These are phyloP conservation scores for Fragum whitleyi DNA, from an alignment of 2,888 invertebrate species.

Conservation along the genomic window DNA sequence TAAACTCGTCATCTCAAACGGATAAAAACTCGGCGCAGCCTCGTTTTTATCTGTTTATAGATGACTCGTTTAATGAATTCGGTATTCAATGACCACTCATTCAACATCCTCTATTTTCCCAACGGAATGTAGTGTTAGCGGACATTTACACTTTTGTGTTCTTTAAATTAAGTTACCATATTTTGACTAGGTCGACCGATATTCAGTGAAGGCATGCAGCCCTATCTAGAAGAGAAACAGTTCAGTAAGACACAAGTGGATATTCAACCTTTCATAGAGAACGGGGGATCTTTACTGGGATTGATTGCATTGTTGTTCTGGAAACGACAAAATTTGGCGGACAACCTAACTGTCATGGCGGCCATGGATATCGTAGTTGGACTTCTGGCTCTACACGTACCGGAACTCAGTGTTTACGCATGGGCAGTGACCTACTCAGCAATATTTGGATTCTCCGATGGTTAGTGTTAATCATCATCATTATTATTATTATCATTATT, in stretches of 20 bases:
- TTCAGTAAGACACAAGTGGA: conserved; percentile 23
- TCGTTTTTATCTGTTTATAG: too few relatives aligned
- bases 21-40: too few relatives aligned
- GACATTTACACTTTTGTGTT: too few relatives aligned
- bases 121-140: too few relatives aligned
- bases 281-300: conserved; percentile 27
- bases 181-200: conserved; percentile 30
- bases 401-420: conserved; percentile 22
- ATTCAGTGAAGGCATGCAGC: conserved; percentile 38
- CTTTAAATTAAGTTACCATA: too few relatives aligned
- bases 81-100: too few relatives aligned
- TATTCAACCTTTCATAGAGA: conserved; percentile 30
- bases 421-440: conserved; percentile 36
- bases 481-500: too few relatives aligned
- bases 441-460: conserved; percentile 36
- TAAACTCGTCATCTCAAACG: too few relatives aligned
- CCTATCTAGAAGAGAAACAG: conserved; percentile 17
- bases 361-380: conserved; percentile 37
- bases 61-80: too few relatives aligned
- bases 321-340: conserved; percentile 29
- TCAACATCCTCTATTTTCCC: too few relatives aligned
- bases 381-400: conserved; percentile 30
- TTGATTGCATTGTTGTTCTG: conserved; percentile 19
- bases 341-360: conserved; percentile 29
- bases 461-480: not conserved